Evolutionary conservation across 2,888 invertebrate species (phyloP), one percentile per base, ranked within the genome.

Genomic region (Drosophila tanythrix): DNA sequence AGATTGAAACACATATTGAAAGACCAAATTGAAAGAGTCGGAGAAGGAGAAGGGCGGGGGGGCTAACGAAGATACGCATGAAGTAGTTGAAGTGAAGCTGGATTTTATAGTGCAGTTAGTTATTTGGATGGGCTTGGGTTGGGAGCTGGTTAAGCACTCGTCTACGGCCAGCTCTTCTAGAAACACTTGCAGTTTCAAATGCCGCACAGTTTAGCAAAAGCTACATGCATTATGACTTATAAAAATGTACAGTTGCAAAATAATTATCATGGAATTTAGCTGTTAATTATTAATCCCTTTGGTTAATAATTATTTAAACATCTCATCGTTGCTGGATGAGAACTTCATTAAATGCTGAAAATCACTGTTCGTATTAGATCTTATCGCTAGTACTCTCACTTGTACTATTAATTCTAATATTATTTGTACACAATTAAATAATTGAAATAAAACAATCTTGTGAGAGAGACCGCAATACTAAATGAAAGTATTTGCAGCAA

Each of bases 131-230:
- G 66, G 82, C 50, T 70, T 62, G 65, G 73, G 64, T 55, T 76
- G 66, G 61, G 51, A 73, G 81, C 76, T 75, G 80, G 50, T 60
- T 66, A 31, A 65, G 78, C 78, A 72, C 74, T 76, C 55, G 53
- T 55, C 81, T 65, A 31, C 62, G 60, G 55, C 50, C 50, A 56
- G 76, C 88, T 63, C 73, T 69, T 72, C 71, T 72, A 71, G 31
- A 53, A 86, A 78, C 88, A 83, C 83, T 83, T 83, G 88, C 88
- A 71, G 85, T 83, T 83, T 83, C 79, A 64, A 64, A 61, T 48
- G 43, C 25, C 15, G 68, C 60, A 88, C 88, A 72, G 73, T 84
- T 85, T 59, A 0, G 11, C 46, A 27, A 50, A 8, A 18, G 36
- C 29, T 3, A 13, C 31, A 51, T 3, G 15, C 36, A 36, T 18